Conservation (phyloP, 1,140 invertebrate species). For the Rhizoglyphus robini region DNA sequence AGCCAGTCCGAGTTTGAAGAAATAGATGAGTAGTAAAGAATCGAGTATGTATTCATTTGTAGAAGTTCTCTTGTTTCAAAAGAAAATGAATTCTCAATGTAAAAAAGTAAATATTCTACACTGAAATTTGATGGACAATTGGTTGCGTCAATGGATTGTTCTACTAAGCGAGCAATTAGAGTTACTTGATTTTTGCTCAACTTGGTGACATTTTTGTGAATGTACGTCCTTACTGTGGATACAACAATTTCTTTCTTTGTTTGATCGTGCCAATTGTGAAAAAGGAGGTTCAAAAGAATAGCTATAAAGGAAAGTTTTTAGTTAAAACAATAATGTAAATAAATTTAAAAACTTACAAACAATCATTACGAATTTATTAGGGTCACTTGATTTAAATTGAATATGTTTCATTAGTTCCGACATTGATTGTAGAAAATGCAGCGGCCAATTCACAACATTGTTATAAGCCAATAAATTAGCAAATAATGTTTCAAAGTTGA, state of each 20-base stretch:
- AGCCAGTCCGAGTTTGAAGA: background rate
- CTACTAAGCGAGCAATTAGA: background rate
- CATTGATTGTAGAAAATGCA: background rate
- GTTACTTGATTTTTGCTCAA: background rate
- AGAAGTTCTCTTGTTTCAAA: background rate
- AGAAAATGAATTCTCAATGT: background rate
- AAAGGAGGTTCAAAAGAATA: background rate
- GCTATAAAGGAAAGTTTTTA: background rate
- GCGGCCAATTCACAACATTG: background rate
- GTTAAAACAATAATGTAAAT: background rate
- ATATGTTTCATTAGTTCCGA: background rate
- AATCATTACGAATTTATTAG: background rate
- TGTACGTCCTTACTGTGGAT: background rate
- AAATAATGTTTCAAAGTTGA: background rate
- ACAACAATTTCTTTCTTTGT: background rate
- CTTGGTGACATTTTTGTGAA: background rate
- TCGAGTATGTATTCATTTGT: background rate
- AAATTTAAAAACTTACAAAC: background rate
- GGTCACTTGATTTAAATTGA: background rate
- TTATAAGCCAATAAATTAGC: background rate
- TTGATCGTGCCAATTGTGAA: background rate
- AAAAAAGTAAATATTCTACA: background rate
- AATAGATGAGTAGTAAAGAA: background rate
- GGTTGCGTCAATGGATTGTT: background rate
- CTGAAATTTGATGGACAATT: background rate